These are phyloP conservation scores for Actias luna DNA, from an alignment of 2,888 invertebrate genomes.

Conservation along the genomic window DNA sequence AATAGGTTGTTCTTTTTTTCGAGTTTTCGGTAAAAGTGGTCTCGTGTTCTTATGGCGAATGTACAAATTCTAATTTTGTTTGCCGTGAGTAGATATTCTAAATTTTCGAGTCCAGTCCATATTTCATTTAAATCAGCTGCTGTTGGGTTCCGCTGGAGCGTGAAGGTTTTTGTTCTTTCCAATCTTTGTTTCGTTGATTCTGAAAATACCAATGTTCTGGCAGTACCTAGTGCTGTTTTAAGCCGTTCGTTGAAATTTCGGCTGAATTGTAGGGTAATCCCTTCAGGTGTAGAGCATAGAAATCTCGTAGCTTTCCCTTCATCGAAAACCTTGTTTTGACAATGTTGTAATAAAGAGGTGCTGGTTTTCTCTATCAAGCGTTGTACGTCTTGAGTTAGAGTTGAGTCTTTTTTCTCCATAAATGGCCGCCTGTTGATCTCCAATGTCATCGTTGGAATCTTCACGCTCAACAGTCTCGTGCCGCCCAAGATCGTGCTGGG, in stretches of 20 bases:
- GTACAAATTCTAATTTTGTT: neutral
- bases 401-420: neutral
- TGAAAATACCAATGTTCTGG: conserved; percentile 2
- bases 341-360: conserved; percentile 14
- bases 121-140: neutral
- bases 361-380: conserved; percentile 8
- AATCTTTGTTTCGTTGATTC: neutral
- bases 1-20: conserved; percentile 20
- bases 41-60: neutral
- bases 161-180: neutral
- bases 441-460: neutral
- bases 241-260: neutral
- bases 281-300: conserved; percentile 15
- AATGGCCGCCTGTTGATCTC: neutral
- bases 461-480: neutral
- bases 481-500: neutral
- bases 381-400: neutral
- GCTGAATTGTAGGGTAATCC: neutral
- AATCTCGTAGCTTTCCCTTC: conserved; percentile 18
- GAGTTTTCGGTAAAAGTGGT: neutral
- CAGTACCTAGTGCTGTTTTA: neutral
- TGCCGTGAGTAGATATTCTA: neutral
- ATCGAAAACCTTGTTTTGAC: conserved; percentile 20
- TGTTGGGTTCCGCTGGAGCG: neutral
- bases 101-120: neutral